Conservation (phyloP, 2,888 invertebrate genomes). For the Drosophila quasianomalipes region DNA sequence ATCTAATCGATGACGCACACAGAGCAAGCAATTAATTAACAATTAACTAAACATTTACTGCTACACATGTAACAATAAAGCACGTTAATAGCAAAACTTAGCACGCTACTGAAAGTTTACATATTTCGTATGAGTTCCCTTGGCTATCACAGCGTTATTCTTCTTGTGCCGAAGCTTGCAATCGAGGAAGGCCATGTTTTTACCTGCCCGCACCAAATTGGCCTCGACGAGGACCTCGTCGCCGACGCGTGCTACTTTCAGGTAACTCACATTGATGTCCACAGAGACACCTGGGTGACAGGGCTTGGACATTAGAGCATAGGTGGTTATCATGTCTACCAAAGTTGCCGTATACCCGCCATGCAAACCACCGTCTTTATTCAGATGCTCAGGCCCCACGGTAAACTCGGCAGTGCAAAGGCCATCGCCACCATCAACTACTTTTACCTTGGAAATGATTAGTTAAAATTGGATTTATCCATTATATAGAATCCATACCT, state of each 20-base stretch:
- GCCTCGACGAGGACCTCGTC: constrained; percentile 92
- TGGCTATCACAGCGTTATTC: constrained; percentile 90
- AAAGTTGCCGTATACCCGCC: constrained; percentile 94
- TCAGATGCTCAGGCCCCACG: constrained; percentile 90
- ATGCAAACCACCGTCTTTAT: constrained; percentile 91
- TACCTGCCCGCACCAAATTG: constrained; percentile 90
- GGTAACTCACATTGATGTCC: constrained; percentile 92
- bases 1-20: constrained; percentile 53
- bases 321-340: constrained; percentile 90
- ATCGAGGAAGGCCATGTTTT: constrained; percentile 92
- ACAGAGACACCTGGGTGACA: constrained; percentile 92
- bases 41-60: constrained; percentile 69
- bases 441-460: constrained; percentile 66
- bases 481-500: constrained; percentile 79
- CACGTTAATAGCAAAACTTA: constrained; percentile 59
- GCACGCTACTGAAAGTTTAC: constrained; percentile 77
- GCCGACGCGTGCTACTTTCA: constrained; percentile 91
- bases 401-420: constrained; percentile 90
- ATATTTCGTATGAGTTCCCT: constrained; percentile 94
- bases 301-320: constrained; percentile 90
- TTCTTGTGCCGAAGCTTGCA: constrained; percentile 92
- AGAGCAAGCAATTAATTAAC: constrained; percentile 53
- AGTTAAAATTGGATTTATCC: background rate
- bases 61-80: constrained; percentile 80
- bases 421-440: constrained; percentile 88